Evolutionary conservation across 2,888 invertebrate species (phyloP).

Genomic region (Dascillus cervinus): DNA sequence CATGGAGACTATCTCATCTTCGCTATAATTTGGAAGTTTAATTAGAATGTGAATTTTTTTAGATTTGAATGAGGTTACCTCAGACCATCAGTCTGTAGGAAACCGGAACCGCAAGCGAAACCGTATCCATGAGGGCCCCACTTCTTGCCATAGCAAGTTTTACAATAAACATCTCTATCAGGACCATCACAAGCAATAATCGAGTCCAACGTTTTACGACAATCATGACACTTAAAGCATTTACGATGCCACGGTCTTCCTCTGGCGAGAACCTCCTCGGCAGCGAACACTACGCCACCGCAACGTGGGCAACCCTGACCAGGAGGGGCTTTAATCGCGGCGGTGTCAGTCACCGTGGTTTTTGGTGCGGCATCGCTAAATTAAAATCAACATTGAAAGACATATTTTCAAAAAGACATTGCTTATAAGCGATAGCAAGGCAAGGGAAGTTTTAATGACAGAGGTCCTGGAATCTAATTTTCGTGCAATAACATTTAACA

Average conservation of each 20-base stretch:
- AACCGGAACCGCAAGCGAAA: conserved; percentile 91
- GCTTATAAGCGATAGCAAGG: conserved; percentile 16
- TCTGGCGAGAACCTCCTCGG: conserved; percentile 88
- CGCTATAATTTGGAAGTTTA: no score
- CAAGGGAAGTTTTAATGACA: conserved; percentile 13
- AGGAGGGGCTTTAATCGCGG: conserved; percentile 69
- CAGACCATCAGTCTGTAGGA: conserved; percentile 85
- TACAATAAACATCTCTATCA: conserved; percentile 89
- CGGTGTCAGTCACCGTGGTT: conserved; percentile 72
- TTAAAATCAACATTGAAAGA: conserved; percentile 1
- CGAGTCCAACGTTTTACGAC: conserved; percentile 89
- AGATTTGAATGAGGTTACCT: no score
- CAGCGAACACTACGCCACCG: conserved; percentile 86
- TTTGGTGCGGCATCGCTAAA: conserved; percentile 67
- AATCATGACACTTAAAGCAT: conserved; percentile 88
- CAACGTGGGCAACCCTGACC: conserved; percentile 87
- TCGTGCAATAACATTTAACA: not conserved
- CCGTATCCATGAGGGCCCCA: conserved; percentile 97
- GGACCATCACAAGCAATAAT: conserved; percentile 94
- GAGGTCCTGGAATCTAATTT: conserved; percentile 10
- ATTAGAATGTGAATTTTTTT: no score
- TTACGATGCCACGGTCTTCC: conserved; percentile 88
- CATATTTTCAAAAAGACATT: not conserved
- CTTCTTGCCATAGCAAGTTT: conserved; percentile 95
- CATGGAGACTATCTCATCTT: conserved; percentile 72